Evolutionary conservation across 2,888 invertebrate species (phyloP).

Genomic region (Phymatocera aterrima): DNA sequence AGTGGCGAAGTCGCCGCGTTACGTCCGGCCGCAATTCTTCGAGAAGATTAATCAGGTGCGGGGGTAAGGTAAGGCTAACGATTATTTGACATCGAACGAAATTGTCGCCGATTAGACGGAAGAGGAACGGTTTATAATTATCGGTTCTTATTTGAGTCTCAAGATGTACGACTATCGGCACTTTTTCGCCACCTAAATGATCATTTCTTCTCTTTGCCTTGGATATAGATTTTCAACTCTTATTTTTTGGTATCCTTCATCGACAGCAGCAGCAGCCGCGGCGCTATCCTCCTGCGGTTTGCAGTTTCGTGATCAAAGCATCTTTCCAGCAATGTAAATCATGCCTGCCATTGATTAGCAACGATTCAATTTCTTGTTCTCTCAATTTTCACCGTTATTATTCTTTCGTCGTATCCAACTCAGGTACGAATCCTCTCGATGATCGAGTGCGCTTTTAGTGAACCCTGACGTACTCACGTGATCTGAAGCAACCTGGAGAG

Average conservation of each 20-base stretch:
- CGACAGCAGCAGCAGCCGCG: neutral
- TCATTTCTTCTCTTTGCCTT: neutral
- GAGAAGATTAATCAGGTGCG: conserved; percentile 39
- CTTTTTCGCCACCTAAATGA: neutral
- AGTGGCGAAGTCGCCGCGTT: too few species aligned
- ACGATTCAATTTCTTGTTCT: conserved; percentile 47
- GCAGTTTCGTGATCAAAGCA: neutral
- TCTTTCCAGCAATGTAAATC: neutral
- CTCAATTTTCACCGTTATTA: conserved; percentile 54
- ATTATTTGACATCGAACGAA: conserved; percentile 27
- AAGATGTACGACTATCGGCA: conserved; percentile 1
- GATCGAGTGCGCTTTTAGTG: conserved; percentile 32
- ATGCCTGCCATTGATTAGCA: conserved; percentile 54
- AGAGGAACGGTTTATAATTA: conserved; percentile 2
- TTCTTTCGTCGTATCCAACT: too few species aligned
- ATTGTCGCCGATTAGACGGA: conserved; percentile 38
- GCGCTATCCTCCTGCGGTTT: neutral
- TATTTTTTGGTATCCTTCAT: too few species aligned
- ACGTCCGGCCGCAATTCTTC: neutral
- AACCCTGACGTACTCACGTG: too few species aligned
- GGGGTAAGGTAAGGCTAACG: neutral
- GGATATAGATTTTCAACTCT: neutral
- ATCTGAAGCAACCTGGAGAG: too few species aligned
- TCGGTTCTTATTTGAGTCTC: neutral
- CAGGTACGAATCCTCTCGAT: conserved; percentile 50